phyloP scores from a whole-genome alignment of 1,140 invertebrate species.

The Aphaenogaster rudis region DNA sequence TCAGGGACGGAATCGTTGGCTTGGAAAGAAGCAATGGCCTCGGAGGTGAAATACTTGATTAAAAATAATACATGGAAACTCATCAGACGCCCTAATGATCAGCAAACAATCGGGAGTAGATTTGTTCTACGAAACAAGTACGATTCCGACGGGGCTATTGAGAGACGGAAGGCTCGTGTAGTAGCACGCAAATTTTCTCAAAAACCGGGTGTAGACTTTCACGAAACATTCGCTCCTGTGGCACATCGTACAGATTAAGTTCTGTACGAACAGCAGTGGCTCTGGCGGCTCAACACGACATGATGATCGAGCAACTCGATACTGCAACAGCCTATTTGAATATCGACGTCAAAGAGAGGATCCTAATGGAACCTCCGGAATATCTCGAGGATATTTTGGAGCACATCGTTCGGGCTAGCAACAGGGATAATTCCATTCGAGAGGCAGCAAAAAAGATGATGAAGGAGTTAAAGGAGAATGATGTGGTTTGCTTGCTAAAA shows the following conservation, averaged over 20 bases:
- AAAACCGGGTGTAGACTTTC: neutral
- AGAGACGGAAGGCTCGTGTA: neutral
- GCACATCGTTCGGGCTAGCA: neutral
- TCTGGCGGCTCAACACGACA: neutral
- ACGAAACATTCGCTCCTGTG: neutral
- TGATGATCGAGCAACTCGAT: neutral
- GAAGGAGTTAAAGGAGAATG: neutral
- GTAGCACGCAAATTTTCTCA: neutral
- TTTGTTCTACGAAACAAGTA: neutral
- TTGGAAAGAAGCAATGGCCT: too few relatives aligned
- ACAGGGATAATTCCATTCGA: accelerated
- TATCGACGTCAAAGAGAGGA: neutral
- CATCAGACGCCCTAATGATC: neutral
- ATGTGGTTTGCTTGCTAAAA: constrained; percentile 28
- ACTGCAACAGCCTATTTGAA: neutral
- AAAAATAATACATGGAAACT: neutral
- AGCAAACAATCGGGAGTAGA: neutral
- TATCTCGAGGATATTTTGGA: neutral
- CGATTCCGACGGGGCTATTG: neutral
- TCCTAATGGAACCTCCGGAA: neutral
- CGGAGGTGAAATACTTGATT: too few relatives aligned
- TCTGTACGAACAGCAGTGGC: neutral
- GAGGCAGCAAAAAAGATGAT: neutral
- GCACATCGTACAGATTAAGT: neutral
- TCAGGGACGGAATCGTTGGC: too few relatives aligned